Conservation (phyloP, 2,888 invertebrate species). For the Sesia bembeciformis region DNA sequence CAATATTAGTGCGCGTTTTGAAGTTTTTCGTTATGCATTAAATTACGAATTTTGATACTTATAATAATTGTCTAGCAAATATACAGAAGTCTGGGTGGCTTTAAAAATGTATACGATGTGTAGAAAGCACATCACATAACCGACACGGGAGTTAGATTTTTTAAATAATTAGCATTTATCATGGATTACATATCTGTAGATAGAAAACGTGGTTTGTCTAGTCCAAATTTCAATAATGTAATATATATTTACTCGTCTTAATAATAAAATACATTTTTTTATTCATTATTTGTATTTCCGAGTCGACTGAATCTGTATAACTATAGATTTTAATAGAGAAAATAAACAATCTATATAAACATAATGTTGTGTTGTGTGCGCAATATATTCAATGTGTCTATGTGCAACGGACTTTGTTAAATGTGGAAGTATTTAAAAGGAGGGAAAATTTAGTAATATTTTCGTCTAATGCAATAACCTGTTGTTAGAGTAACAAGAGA, state of each 20-base stretch:
- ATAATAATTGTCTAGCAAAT: no score
- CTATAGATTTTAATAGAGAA: constrained; percentile 31
- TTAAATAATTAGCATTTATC: constrained; percentile 68
- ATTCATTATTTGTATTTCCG: constrained; percentile 41
- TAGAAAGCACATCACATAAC: constrained; percentile 52
- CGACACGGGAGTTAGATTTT: constrained; percentile 64
- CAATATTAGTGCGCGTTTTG: no score
- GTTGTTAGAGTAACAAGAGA: background rate
- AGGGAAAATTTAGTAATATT: background rate
- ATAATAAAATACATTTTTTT: constrained; percentile 38
- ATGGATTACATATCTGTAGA: constrained; percentile 75
- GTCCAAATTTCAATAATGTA: constrained; percentile 69
- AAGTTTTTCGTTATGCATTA: no score
- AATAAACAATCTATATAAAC: background rate
- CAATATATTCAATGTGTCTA: background rate
- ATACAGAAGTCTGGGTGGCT: constrained; percentile 25
- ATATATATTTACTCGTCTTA: constrained; percentile 63
- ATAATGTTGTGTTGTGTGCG: background rate
- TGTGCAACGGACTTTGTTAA: background rate
- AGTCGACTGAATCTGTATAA: constrained; percentile 63
- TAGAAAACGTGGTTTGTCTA: constrained; percentile 72
- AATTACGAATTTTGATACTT: no score
- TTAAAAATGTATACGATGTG: constrained; percentile 55
- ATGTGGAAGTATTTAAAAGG: background rate
- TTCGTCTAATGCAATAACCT: background rate